Percentiles rank a stretch among this genome's conserved stretches.
Conservation (phyloP, 2,113 vertebrate species). For the Arothron firmamentum region DNA sequence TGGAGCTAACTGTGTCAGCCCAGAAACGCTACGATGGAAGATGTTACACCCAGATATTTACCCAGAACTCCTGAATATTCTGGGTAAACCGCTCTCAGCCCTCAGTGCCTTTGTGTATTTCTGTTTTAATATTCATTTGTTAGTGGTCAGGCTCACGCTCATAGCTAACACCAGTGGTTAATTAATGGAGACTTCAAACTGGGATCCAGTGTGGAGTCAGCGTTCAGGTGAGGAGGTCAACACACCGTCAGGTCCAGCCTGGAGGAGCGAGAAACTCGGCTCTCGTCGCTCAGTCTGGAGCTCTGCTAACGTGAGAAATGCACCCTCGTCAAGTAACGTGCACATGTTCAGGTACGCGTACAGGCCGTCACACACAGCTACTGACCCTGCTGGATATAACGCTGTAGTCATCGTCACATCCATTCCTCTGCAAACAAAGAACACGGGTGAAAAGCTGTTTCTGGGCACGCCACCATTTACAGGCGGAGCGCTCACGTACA, state of each 20-base stretch:
- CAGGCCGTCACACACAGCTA: conserved; percentile 45
- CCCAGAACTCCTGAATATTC: no score
- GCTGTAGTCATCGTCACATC: conserved; percentile 77
- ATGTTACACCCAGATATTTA: no score
- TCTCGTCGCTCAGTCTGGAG: conserved; percentile 66
- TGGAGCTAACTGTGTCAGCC: no score
- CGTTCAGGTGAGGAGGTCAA: neutral
- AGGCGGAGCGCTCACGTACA: conserved; percentile 55
- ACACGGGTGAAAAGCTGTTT: conserved; percentile 17
- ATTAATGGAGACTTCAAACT: no score
- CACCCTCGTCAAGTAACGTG: conserved; percentile 1
- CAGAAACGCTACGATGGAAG: no score
- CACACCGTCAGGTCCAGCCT: conserved; percentile 48
- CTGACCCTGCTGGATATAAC: conserved; percentile 87
- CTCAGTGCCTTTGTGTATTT: no score
- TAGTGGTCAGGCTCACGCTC: no score
- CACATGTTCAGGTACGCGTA: neutral
- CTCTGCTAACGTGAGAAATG: conserved; percentile 43
- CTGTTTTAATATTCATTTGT: no score
- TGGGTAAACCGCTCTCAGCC: no score
- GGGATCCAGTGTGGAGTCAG: no score
- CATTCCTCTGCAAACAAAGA: conserved; percentile 78
- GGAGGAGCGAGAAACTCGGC: conserved; percentile 49
- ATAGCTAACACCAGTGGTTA: no score
- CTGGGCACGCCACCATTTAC: neutral